A percentile compares a stretch with the other conserved stretches of the same genome.
phyloP scores from a whole-genome alignment of 2,888 invertebrate genomes.

The Phanerotoma sp. region DNA sequence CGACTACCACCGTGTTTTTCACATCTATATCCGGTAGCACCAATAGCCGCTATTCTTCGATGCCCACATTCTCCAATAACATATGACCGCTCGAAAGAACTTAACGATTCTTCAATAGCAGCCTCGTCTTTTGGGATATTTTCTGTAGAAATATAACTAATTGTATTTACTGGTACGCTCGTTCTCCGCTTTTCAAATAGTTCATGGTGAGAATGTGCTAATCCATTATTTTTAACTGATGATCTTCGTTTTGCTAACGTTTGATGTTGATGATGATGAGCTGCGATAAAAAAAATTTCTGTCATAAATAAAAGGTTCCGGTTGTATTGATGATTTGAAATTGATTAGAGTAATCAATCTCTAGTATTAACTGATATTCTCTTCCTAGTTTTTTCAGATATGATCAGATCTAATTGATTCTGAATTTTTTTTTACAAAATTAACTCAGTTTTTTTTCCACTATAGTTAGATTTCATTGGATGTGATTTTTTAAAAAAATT shows the following conservation, averaged over 20 bases:
- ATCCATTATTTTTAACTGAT: slow-evolving; percentile 50
- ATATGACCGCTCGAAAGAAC: slow-evolving; percentile 44
- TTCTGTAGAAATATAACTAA: slow-evolving; percentile 53
- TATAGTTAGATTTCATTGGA: no score
- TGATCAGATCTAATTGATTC: no score
- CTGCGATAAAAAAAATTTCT: not conserved
- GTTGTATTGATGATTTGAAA: no score
- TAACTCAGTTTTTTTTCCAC: no score
- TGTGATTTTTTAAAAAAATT: no score
- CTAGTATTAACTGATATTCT: no score
- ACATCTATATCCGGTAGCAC: slow-evolving; percentile 49
- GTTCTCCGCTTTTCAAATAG: slow-evolving; percentile 51
- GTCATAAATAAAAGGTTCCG: no score
- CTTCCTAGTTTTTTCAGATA: no score
- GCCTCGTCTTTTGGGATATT: slow-evolving; percentile 45
- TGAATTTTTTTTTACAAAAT: no score
- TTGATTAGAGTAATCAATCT: no score
- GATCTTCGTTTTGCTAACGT: slow-evolving; percentile 44
- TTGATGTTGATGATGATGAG: slow-evolving; percentile 36
- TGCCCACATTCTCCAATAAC: slow-evolving; percentile 52
- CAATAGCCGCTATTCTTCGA: slow-evolving; percentile 43
- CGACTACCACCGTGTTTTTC: slow-evolving; percentile 50
- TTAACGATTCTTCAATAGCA: slow-evolving; percentile 39
- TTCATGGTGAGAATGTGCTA: slow-evolving; percentile 52
- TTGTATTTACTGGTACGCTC: slow-evolving; percentile 50